Evolutionary conservation across 2,113 vertebrate genomes (phyloP), one percentile per base, ranked within the genome.

Genomic region (Seriola aureovittata): DNA sequence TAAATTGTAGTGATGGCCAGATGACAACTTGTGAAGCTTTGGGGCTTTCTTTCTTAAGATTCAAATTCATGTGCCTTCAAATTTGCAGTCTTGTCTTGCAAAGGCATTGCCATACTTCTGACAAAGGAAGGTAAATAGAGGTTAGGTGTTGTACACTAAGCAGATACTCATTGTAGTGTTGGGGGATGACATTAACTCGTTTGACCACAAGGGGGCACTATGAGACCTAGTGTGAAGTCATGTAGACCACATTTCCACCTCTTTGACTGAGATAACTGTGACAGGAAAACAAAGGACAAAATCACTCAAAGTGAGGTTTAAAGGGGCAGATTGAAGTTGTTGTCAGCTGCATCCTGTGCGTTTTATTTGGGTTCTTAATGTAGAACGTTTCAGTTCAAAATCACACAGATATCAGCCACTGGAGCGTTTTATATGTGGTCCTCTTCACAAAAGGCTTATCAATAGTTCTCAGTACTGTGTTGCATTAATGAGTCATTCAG

Each of bases 181-280:
- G 48, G 40, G 63, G 75, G 60, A 70, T 3, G 80, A 58, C 16
- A 14, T 71, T 69, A 50, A 72, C 16, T 7, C 57, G 17, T 59
- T 72, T 50, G 12, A 81, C 90, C 93, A 94, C 90, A 40, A 78
- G 90, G 57, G 84, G 90, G 76, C 69, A 50, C 79, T 69, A 9
- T 64, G 48, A 82, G 55, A 84, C 86, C 1, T 23, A 13, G 44
- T 14, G 25, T 83, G 34, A 82, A 75, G 25, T 17, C 14, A 14
- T 6, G 12, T 60, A 21, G 3, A 3, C 55, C 19, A 50, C 42
- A 11, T 19, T 2, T 58, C 0, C 65, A 46, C 11, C 21, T 21
- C 1, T 36, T 63, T 38, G 16, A 62, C 34, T 77, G 44, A 60
- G 32, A 40, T 60, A 29, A 29, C 25, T 29, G 25, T 12, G 16